phyloP scores from a whole-genome alignment of 1,140 invertebrate genomes.

The Cydia pomonella region DNA sequence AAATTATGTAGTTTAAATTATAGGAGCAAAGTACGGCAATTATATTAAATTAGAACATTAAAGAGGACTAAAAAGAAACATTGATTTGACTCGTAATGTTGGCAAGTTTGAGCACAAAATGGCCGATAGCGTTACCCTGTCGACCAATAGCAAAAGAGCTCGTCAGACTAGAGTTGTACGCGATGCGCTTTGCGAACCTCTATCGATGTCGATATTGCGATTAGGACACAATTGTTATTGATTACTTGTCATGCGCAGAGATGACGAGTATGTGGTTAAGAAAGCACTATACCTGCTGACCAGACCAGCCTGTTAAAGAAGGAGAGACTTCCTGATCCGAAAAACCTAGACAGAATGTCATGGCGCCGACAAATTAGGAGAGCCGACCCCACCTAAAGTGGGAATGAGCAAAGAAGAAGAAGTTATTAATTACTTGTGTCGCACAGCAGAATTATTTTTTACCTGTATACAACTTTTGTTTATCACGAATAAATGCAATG shows the following conservation, averaged over 20 bases:
- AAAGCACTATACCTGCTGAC: no score
- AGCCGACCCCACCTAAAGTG: no score
- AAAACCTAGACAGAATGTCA: no score
- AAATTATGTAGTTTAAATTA: not conserved
- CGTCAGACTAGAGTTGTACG: constrained; percentile 41
- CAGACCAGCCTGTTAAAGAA: no score
- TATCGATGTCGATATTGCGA: constrained; percentile 29
- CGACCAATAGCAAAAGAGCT: constrained; percentile 53
- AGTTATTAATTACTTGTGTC: not conserved
- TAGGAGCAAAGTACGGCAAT: not conserved
- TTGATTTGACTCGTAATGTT: constrained; percentile 42
- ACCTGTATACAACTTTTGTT: no score
- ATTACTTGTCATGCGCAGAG: no score
- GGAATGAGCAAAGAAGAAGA: no score
- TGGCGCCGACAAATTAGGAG: no score
- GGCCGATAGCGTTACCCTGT: constrained; percentile 36
- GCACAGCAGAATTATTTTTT: no score
- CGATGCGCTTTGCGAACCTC: constrained; percentile 30
- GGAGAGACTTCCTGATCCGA: no score
- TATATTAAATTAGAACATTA: not conserved
- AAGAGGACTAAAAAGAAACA: constrained; percentile 26
- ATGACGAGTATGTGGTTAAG: no score
- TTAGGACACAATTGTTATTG: not conserved
- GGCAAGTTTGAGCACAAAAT: constrained; percentile 50
- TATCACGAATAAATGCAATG: no score